Percentiles rank a stretch among this genome's conserved stretches.
Conservation (phyloP, 35 echinoderm and acorn worm genomes). For the Diadema setosum region DNA sequence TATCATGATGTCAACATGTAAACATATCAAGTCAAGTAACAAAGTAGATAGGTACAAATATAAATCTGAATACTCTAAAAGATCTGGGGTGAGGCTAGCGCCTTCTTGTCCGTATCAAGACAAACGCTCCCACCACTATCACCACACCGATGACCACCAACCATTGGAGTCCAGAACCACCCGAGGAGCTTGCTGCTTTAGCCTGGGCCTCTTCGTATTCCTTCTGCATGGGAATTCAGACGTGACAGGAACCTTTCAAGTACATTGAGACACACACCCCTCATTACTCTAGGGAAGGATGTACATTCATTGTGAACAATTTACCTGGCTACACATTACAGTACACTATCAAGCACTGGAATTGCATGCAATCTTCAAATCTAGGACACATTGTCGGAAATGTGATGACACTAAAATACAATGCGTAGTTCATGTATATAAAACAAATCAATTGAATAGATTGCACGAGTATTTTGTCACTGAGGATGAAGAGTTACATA, state of each 20-base stretch:
- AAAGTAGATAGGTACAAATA: slow-evolving; percentile 17
- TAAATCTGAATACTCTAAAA: slow-evolving; percentile 23
- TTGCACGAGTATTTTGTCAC: too few relatives aligned
- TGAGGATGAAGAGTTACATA: too few relatives aligned
- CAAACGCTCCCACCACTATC: background rate
- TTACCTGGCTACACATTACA: background rate
- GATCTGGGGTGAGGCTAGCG: background rate
- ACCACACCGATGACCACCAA: background rate
- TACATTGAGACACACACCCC: too few relatives aligned
- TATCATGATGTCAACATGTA: background rate
- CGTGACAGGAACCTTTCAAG: too few relatives aligned
- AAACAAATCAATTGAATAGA: too few relatives aligned
- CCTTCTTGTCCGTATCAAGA: background rate
- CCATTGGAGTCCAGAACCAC: background rate
- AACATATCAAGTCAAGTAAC: background rate
- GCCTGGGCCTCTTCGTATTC: slow-evolving; percentile 5
- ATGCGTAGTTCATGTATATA: too few relatives aligned
- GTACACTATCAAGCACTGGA: background rate
- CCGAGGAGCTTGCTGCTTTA: background rate
- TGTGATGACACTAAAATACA: too few relatives aligned
- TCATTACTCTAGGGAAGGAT: background rate
- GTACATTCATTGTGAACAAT: background rate
- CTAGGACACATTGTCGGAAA: background rate
- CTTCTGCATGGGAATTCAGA: background rate
- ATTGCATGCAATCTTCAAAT: background rate